Base-by-base conservation (phyloP, 1,140 invertebrate species). In the Zaprionus taronus region DNA sequence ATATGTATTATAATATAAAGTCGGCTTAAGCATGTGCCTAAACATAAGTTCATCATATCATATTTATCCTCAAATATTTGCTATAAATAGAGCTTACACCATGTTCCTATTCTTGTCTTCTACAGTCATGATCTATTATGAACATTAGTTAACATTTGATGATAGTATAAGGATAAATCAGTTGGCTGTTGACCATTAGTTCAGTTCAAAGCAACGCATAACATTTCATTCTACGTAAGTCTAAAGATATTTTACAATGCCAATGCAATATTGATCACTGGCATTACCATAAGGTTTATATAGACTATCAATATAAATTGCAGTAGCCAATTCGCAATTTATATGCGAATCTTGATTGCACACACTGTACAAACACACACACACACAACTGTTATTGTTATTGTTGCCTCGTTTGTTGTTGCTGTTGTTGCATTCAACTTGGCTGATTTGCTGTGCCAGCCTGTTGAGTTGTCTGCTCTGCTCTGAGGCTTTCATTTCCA, bases 401-500 rank as follows among this genome's bases (percentile, higher is more conserved):
- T 44, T 51, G 14, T 34, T 34, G 31, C 31, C 31, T 34, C 9
- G 31, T 34, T 34, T 34, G 60, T 62, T 49, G 31, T 55, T 51
- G n/a, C 38, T 69, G 49, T 63, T 75, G 61, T 67, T 57, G 60
- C 12, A 56, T 64, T 64, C 47, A 69, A 75, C 36, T 44, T 44
- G 47, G 60, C 38, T 67, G 55, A 72, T 79, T 68, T 79, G 57
- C 28, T 47, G 44, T 67, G 63, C 24, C 66, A 62, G 71, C 38
- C 63, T 81, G 67, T 79, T 81, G 77, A 79, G 66, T 79, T 79
- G 77, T 44, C 41, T 63, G 58, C 38, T 26, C 57, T 31, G 51
- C 28, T 79, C 73, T 65, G 58, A 60, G 36, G 71, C 55, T 78
- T 70, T 71, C 53, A 72, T 81, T 79, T 81, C 72, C 77, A 79